Evolutionary conservation across 2,797 vertebrate genomes (phyloP), one percentile per base, ranked within the genome.

Genomic region (Mustela erminea): DNA sequence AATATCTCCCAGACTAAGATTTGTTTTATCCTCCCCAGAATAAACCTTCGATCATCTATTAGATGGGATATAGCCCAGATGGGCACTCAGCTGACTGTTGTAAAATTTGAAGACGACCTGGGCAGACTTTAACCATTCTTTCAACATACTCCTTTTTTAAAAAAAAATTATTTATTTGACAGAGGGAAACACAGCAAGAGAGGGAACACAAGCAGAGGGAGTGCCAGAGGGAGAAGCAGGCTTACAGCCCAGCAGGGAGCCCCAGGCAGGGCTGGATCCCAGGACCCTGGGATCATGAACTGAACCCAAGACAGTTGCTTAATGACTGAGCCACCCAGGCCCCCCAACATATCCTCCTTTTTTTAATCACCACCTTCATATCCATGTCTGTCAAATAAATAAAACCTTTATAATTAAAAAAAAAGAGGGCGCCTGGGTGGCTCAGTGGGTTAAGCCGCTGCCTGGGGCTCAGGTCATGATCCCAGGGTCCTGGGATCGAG

Each of bases 21-120:
- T 23, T 81, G 27, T 23, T 89, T 85, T 93, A 62, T 72, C 80
- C n/a, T n/a, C 32, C 88, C 41, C 27, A 74, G 11, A 89, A 89
- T 84, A 64, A 93, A 89, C 21, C 25, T 80, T 86, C 21, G 25
- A 11, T 72, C 72, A 92, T 90, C 18, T 81, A 29, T 41, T 35
- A 86, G 35, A 29, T 32, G 93, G 64, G 56, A 90, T 72, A 72
- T 8, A 72, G 54, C 29, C 70, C 41, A 90, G 80, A 90, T 20
- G 27, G 54, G 21, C 11, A 52, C 2, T 80, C 52, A 62, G 35
- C 23, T 85, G 72, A 96, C 3, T 23, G 25, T 1, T 62, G 13
- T 35, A 38, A 93, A 93, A 46, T 64, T 8, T 52, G n/a, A 35
- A 90, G 60, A 43, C 13, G 10, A 70, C 49, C 29, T 93, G 10